Conservation (phyloP, 2,113 vertebrate species). For the Muscicapa adusta region DNA sequence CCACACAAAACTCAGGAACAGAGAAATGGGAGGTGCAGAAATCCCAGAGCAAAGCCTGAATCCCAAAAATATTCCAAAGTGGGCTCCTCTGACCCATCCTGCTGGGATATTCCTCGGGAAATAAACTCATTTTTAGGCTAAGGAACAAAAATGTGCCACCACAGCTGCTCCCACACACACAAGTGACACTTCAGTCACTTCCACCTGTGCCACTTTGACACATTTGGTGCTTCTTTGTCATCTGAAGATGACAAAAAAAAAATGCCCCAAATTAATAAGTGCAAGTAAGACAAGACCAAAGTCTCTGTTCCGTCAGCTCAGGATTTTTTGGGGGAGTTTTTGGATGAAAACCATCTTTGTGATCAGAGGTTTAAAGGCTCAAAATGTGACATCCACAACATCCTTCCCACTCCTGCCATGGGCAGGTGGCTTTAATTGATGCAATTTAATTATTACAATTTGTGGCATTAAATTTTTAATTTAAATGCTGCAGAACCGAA, state of each 20-base stretch:
- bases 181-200: neutral
- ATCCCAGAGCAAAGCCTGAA: neutral
- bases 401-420: neutral
- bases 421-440: neutral
- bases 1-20: fast-evolving
- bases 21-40: neutral
- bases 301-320: neutral
- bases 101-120: neutral
- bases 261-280: neutral
- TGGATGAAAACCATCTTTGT: neutral
- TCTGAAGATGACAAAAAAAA: neutral
- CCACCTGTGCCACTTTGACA: neutral
- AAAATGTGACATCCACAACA: neutral
- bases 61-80: neutral
- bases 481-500: neutral
- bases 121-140: neutral
- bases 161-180: neutral
- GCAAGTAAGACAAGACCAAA: neutral
- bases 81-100: neutral
- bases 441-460: neutral
- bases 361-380: neutral
- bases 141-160: neutral
- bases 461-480: neutral
- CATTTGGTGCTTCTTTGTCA: neutral
- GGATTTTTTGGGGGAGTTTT: neutral